A percentile compares a stretch with the other conserved stretches of the same genome.
phyloP scores from a whole-genome alignment of 2,888 invertebrate species.

The Plebejus melissa region DNA sequence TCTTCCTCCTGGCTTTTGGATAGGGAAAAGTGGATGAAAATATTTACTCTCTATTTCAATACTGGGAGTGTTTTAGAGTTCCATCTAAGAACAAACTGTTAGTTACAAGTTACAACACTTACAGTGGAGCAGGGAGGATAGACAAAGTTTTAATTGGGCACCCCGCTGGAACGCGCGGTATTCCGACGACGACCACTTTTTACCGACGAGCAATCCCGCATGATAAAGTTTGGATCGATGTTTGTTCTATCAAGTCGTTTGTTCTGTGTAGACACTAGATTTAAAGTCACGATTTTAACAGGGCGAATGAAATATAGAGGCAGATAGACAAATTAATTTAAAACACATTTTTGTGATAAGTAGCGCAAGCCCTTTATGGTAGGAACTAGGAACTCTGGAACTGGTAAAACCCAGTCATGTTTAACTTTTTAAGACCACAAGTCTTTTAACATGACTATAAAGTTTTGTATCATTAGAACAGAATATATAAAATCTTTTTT shows the following conservation, averaged over 20 bases:
- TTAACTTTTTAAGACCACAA: too few relatives aligned
- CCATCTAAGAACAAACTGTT: neutral
- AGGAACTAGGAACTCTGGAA: too few relatives aligned
- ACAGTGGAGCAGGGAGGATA: constrained; percentile 45
- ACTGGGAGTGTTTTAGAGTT: too few relatives aligned
- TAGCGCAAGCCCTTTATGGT: too few relatives aligned
- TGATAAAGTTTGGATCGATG: neutral
- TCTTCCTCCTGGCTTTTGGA: too few relatives aligned
- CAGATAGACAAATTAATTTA: too few relatives aligned
- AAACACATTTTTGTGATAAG: too few relatives aligned
- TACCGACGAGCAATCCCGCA: constrained; percentile 56
- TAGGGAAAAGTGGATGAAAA: too few relatives aligned
- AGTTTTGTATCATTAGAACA: too few relatives aligned
- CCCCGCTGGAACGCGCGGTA: constrained; percentile 73
- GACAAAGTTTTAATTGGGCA: constrained; percentile 78
- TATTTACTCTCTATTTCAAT: too few relatives aligned
- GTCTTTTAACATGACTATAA: too few relatives aligned
- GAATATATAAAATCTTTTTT: neutral
- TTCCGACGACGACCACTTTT: constrained; percentile 71
- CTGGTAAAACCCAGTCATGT: too few relatives aligned
- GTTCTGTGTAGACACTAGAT: neutral
- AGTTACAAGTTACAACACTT: constrained; percentile 21
- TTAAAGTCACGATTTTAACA: neutral
- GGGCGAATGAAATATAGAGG: neutral
- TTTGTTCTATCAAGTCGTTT: neutral